phyloP scores from a whole-genome alignment of 1,140 invertebrate genomes.

The Ceratosolen fusciceps region DNA sequence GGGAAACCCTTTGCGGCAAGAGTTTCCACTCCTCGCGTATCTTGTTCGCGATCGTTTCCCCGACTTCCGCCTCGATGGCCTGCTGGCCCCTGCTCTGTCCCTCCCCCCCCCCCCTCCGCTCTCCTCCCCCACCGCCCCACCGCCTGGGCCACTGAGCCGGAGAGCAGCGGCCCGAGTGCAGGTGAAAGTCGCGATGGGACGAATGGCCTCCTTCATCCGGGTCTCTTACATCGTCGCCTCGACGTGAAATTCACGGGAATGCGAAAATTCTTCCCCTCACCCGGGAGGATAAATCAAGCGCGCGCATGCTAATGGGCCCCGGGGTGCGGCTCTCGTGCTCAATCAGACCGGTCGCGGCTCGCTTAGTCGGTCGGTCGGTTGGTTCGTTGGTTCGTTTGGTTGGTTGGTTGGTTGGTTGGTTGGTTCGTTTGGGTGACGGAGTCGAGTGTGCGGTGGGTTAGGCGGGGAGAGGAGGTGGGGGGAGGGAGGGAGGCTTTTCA shows the following conservation, averaged over 20 bases:
- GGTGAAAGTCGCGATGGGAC: constrained; percentile 67
- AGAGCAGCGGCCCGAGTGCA: too few relatives aligned
- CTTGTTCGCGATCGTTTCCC: constrained; percentile 9
- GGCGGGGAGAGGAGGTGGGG: too few relatives aligned
- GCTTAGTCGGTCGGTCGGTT: too few relatives aligned
- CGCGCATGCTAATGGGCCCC: neutral
- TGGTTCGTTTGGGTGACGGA: too few relatives aligned
- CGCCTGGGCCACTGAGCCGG: neutral
- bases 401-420: too few relatives aligned
- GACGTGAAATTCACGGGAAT: constrained; percentile 21
- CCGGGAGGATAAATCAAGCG: neutral
- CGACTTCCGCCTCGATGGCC: constrained; percentile 20
- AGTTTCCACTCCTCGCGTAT: neutral
- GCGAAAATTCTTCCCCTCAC: neutral
- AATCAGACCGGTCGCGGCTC: too few relatives aligned
- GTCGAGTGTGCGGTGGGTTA: too few relatives aligned
- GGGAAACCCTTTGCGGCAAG: neutral
- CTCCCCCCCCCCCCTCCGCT: neutral
- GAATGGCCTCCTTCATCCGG: constrained; percentile 40
- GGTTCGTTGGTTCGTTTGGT: too few relatives aligned
- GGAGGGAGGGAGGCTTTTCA: neutral
- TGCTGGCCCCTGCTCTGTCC: neutral
- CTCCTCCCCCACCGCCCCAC: neutral
- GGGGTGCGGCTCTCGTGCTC: too few relatives aligned
- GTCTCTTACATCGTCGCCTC: neutral